These are phyloP conservation scores for Labeo rohita DNA, from an alignment of 2,113 vertebrate species.

Conservation along the genomic window DNA sequence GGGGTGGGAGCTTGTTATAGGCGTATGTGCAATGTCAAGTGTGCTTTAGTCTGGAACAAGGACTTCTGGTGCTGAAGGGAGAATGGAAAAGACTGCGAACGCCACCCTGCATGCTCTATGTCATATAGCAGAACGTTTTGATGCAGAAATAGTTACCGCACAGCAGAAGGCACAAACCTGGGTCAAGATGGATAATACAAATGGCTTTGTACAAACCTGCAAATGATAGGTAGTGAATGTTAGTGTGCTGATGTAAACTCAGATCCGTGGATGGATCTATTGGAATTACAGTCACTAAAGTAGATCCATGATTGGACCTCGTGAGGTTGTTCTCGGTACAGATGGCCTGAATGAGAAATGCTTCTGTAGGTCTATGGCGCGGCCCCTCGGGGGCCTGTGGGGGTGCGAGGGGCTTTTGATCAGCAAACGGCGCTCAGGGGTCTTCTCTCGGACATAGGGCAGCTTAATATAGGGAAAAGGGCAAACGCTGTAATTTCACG, in stretches of 20 bases:
- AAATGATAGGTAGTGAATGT: background rate
- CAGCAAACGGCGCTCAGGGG: slow-evolving; percentile 1
- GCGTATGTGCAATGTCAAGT: slow-evolving; percentile 18
- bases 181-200: background rate
- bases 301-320: slow-evolving; percentile 8
- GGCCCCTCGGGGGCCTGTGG: background rate
- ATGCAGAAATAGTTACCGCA: slow-evolving; percentile 19
- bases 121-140: slow-evolving; percentile 10
- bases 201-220: background rate
- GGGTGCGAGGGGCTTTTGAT: background rate
- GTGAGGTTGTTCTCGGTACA: slow-evolving; percentile 2
- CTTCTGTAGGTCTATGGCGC: background rate
- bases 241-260: background rate
- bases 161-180: slow-evolving; percentile 12
- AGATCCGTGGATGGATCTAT: background rate
- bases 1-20: slow-evolving; percentile 5
- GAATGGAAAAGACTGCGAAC: background rate
- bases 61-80: slow-evolving; percentile 8
- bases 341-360: slow-evolving; percentile 32
- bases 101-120: background rate
- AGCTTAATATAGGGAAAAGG: slow-evolving; percentile 12
- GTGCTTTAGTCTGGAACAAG: background rate
- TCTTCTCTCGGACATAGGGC: slow-evolving; percentile 19
- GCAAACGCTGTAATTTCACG: slow-evolving; percentile 21
- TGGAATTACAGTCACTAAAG: slow-evolving; percentile 15